A percentile compares a stretch with the other conserved stretches of the same genome.
phyloP scores from a whole-genome alignment of 2,888 invertebrate genomes.

The Rosalia funebris region DNA sequence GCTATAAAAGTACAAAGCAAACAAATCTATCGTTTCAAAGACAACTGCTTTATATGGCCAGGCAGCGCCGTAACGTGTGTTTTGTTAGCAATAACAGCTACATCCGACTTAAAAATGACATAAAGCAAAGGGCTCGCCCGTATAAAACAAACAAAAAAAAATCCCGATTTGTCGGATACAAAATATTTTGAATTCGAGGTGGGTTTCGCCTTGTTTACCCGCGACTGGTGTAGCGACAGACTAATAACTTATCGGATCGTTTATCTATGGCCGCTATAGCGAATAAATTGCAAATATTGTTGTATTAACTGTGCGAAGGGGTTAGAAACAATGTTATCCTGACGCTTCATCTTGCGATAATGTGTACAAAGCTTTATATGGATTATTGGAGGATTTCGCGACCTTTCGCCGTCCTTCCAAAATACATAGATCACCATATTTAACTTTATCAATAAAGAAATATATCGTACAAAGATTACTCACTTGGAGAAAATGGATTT shows the following conservation, averaged over 20 bases:
- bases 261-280: background rate
- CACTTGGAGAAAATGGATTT: no score
- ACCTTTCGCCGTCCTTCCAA: no score
- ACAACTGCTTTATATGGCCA: background rate
- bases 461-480: no score
- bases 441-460: no score
- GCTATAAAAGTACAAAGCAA: no score
- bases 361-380: background rate
- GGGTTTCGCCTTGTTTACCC: slow-evolving; percentile 13
- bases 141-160: slow-evolving; percentile 17
- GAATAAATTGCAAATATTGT: slow-evolving; percentile 19
- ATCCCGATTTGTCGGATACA: background rate
- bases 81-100: background rate
- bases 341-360: background rate
- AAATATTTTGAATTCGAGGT: background rate
- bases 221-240: background rate
- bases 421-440: no score
- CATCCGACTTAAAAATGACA: slow-evolving; percentile 1
- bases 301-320: slow-evolving; percentile 4
- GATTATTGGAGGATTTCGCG: no score
- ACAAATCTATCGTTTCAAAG: no score
- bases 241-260: slow-evolving; percentile 23
- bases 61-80: background rate
- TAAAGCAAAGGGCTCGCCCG: slow-evolving; percentile 17
- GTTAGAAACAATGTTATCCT: slow-evolving; percentile 1